Conservation (phyloP, 2,113 vertebrate species). For the Xerus inauris region DNA sequence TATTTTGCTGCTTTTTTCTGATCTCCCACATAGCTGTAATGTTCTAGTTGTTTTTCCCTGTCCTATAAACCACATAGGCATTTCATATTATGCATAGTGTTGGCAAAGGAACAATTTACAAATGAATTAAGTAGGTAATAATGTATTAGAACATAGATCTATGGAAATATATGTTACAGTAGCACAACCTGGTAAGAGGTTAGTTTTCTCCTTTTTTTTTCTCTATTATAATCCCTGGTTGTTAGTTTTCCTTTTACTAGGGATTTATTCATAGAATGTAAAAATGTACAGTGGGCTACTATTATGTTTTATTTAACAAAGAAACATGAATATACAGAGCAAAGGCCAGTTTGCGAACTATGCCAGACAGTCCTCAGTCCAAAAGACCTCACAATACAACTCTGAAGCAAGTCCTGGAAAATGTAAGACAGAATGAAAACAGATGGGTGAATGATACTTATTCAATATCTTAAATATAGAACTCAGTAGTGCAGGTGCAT, state of each 20-base stretch:
- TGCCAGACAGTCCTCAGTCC: constrained; percentile 38
- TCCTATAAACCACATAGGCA: constrained; percentile 63
- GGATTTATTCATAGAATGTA: constrained; percentile 63
- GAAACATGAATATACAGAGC: constrained; percentile 51
- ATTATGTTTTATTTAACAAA: constrained; percentile 74
- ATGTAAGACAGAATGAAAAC: constrained; percentile 80
- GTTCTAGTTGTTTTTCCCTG: constrained; percentile 59
- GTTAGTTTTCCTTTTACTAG: constrained; percentile 62
- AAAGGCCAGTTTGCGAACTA: constrained; percentile 70
- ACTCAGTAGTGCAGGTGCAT: constrained; percentile 78
- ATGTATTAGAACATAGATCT: constrained; percentile 58
- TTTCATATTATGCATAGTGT: constrained; percentile 67
- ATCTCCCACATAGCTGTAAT: constrained; percentile 59
- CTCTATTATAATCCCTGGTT: constrained; percentile 61
- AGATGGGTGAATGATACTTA: constrained; percentile 81
- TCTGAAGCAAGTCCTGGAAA: constrained; percentile 67
- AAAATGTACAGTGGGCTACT: constrained; percentile 60
- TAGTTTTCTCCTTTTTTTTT: constrained; percentile 20
- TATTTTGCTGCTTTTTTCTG: constrained; percentile 70
- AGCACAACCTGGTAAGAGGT: constrained; percentile 55
- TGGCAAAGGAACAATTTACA: constrained; percentile 72
- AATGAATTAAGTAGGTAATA: constrained; percentile 73
- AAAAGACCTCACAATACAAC: constrained; percentile 61
- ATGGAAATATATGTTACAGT: constrained; percentile 61
- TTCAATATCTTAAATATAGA: constrained; percentile 84